Percentiles rank a stretch among this genome's conserved stretches.
phyloP scores from a whole-genome alignment of 2,888 invertebrate genomes.

The Heliconius ismenius region DNA sequence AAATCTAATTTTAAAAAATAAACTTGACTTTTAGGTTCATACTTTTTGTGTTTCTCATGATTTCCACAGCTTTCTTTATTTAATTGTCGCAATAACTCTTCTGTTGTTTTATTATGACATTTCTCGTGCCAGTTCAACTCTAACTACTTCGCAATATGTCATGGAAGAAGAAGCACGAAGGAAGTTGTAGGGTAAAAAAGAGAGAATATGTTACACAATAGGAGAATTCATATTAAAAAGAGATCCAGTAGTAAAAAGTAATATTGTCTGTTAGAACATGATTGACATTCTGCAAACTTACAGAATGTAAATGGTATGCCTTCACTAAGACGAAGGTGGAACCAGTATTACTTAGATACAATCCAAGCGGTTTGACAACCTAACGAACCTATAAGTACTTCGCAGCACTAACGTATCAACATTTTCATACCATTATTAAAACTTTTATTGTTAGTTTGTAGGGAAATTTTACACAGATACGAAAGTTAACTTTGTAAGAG shows the following conservation, averaged over 20 bases:
- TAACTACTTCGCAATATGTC: too few relatives aligned
- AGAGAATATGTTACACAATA: too few relatives aligned
- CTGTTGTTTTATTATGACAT: too few relatives aligned
- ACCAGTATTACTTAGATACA: background rate
- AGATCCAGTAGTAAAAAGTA: too few relatives aligned
- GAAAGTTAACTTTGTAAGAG: background rate
- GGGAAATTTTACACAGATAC: background rate
- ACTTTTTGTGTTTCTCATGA: background rate
- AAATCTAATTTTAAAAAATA: background rate
- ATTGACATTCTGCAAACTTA: too few relatives aligned
- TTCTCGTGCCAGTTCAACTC: too few relatives aligned
- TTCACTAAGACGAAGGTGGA: too few relatives aligned
- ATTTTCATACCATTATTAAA: background rate
- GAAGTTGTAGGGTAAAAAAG: too few relatives aligned
- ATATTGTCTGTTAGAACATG: too few relatives aligned
- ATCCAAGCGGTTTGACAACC: background rate
- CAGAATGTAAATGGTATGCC: too few relatives aligned
- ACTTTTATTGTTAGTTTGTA: background rate
- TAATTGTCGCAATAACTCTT: background rate
- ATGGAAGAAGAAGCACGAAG: too few relatives aligned
- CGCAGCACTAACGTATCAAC: background rate
- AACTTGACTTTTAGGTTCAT: background rate
- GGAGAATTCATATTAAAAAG: too few relatives aligned
- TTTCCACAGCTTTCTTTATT: background rate
- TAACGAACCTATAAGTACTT: background rate